Conservation (phyloP, 2,113 vertebrate genomes). For the Piaya cayana region DNA sequence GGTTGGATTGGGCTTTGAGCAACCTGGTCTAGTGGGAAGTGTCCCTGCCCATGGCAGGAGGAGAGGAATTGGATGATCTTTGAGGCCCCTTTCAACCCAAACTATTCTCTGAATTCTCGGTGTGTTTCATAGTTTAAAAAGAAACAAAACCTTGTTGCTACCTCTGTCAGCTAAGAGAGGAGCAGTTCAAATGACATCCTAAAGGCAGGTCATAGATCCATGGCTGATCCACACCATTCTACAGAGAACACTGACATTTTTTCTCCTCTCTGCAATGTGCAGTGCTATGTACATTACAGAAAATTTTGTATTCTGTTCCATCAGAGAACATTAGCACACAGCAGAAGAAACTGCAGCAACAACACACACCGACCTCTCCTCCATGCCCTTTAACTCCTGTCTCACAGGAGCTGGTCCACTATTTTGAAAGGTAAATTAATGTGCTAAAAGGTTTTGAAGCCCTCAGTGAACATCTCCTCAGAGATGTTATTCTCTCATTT, state of each 20-base stretch:
- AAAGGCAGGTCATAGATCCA: neutral
- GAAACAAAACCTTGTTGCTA: neutral
- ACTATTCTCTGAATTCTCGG: neutral
- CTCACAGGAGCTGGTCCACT: neutral
- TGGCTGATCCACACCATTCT: neutral
- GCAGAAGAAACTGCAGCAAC: neutral
- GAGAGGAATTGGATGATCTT: no score
- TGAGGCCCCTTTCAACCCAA: no score
- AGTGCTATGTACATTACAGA: neutral
- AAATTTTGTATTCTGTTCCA: neutral
- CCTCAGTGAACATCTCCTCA: neutral
- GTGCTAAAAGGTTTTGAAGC: neutral
- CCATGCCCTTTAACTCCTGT: neutral
- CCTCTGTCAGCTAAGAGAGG: neutral
- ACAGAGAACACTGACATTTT: neutral
- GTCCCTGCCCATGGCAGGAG: no score
- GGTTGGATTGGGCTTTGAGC: no score
- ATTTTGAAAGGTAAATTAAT: neutral
- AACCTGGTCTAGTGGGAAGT: no score
- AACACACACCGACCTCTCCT: neutral
- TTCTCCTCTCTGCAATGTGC: neutral
- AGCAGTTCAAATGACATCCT: neutral
- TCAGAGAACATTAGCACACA: neutral
- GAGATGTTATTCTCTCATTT: neutral
- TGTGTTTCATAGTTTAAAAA: neutral